Conservation (phyloP, 2,113 vertebrate species). For the Carettochelys insculpta region DNA sequence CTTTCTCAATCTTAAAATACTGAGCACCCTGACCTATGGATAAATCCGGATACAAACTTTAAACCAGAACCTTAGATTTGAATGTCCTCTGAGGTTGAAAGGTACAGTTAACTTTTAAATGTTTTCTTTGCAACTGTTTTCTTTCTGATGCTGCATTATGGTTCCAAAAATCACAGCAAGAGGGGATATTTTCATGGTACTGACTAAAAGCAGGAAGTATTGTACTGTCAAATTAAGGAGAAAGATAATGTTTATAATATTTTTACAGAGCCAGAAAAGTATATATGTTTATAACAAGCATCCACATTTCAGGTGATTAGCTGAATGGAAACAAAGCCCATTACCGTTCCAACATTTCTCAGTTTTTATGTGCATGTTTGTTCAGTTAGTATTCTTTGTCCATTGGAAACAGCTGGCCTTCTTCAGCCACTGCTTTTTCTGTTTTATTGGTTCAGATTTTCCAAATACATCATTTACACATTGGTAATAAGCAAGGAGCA, state of each 20-base stretch:
- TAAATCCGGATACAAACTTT: rapidly evolving
- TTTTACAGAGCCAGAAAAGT: neutral
- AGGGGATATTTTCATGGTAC: neutral
- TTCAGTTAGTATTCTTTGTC: neutral
- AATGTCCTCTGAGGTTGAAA: neutral
- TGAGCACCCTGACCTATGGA: neutral
- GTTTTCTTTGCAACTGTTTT: neutral
- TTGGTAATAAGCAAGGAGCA: neutral
- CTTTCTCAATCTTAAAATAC: neutral
- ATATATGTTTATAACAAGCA: neutral
- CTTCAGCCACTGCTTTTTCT: neutral
- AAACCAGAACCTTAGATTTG: neutral
- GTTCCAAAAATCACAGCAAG: neutral
- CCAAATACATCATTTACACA: neutral
- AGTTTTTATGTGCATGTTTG: neutral
- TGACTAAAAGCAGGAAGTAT: neutral
- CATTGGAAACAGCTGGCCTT: neutral
- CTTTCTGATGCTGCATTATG: neutral
- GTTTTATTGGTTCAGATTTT: neutral
- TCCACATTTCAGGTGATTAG: neutral
- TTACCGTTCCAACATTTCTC: neutral
- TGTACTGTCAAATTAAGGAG: neutral
- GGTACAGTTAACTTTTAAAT: neutral
- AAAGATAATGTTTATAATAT: neutral
- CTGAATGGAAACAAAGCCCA: neutral